Conservation (phyloP, 2,113 vertebrate genomes). For the Cyanoderma ruficeps region DNA sequence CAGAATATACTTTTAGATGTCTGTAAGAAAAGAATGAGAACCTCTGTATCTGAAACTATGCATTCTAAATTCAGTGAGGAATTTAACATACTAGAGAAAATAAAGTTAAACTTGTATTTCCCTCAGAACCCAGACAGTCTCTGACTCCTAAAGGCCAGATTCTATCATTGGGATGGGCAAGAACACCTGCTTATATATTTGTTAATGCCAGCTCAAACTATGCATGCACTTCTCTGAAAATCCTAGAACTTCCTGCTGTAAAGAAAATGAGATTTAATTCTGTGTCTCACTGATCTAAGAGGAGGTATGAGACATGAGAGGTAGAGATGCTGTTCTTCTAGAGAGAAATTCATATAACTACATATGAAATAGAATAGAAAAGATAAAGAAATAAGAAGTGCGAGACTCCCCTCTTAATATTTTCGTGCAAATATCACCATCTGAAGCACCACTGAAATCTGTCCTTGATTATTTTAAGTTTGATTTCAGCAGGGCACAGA, state of each 20-base stretch:
- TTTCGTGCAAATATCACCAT: not conserved
- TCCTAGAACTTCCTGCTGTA: not conserved
- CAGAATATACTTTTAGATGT: not conserved
- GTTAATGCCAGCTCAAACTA: not conserved
- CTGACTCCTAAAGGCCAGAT: not conserved
- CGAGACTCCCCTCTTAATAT: not conserved
- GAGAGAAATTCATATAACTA: not conserved
- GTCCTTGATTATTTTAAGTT: not conserved
- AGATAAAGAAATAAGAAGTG: not conserved
- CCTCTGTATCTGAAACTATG: not conserved
- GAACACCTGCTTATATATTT: not conserved
- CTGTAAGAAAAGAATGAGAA: not conserved
- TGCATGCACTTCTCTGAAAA: not conserved
- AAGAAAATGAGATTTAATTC: slow-evolving; percentile 24
- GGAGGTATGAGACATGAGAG: not conserved
- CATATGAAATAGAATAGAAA: not conserved
- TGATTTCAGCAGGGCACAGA: not conserved
- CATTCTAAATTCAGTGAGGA: not conserved
- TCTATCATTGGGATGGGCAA: not conserved
- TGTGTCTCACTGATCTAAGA: not conserved
- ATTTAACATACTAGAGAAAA: not conserved
- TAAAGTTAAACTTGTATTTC: not conserved
- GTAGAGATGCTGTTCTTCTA: not conserved
- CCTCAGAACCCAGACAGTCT: not conserved
- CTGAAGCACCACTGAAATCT: not conserved